Percentiles rank a stretch among this genome's conserved stretches.
phyloP scores from a whole-genome alignment of 2,888 invertebrate genomes.

The Drosophila pullipes region DNA sequence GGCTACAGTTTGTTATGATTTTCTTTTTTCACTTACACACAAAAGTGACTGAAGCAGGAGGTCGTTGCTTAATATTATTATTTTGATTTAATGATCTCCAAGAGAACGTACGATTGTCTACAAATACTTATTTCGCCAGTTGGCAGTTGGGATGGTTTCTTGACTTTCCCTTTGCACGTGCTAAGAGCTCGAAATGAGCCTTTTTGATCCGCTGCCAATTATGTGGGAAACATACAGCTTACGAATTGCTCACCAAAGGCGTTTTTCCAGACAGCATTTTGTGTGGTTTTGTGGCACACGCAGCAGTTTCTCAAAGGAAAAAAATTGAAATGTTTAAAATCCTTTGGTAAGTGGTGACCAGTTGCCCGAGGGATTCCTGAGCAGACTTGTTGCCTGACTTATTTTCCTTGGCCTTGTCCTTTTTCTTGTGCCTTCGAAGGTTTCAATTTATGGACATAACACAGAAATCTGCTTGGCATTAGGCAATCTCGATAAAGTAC shows the following conservation, averaged over 20 bases:
- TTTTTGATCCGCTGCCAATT: conserved; percentile 56
- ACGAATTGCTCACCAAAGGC: conserved; percentile 39
- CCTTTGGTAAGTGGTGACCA: conserved; percentile 38
- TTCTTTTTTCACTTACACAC: neutral
- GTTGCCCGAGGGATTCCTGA: conserved; percentile 19
- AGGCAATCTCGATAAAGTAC: neutral
- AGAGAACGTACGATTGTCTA: conserved; percentile 10
- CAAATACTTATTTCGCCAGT: neutral
- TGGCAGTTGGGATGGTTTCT: neutral
- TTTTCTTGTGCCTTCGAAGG: neutral
- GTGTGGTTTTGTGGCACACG: conserved; percentile 25
- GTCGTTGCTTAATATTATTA: neutral
- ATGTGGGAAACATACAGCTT: conserved; percentile 47
- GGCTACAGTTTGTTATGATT: no score
- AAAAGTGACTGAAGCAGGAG: no score
- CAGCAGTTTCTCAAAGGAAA: conserved; percentile 27
- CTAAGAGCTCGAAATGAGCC: conserved; percentile 32
- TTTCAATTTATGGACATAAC: neutral
- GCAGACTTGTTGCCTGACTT: conserved; percentile 33
- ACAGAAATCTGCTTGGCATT: conserved; percentile 1
- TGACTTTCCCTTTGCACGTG: conserved; percentile 19
- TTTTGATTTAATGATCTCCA: conserved; percentile 9
- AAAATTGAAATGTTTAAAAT: conserved; percentile 30
- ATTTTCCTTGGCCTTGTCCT: neutral
- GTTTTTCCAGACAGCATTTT: conserved; percentile 24